Base-by-base conservation (phyloP, 1,140 invertebrate genomes). In the Centruroides sculpturatus region DNA sequence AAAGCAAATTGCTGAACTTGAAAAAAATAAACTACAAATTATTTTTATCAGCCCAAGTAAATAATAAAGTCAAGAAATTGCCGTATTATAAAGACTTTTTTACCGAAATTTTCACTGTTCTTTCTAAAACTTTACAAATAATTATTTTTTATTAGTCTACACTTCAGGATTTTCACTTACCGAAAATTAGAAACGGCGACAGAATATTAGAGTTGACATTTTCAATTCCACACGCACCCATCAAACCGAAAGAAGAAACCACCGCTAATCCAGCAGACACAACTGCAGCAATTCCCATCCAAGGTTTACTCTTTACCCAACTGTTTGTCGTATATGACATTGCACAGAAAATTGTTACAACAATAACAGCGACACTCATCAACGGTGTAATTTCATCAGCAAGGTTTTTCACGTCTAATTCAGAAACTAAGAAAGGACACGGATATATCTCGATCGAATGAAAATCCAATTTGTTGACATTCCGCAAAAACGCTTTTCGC, bases 191-290 rank as follows among this genome's bases (percentile, higher is more conserved):
- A 70, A 95, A 94, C 5, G 92, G 92, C 3, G 90, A 90, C 0
- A 91, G 89, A 56, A 94, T 80, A 74, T 94, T 93, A 61, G 96
- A 89, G n/a, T 89, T 90, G 67, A 95, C 95, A 73, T 95, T 95
- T 62, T 89, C 85, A 46, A 92, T 82, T 7, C 89, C 90, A 53
- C 85, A 78, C 74, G 93, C 92, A 72, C 91, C 86, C 61, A 91
- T 85, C 54, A 90, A 75, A 47, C 93, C 92, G 68, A 96, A 95
- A 0, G 90, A 89, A 3, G 88, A 85, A 0, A 84, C 73, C 0
- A 90, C 93, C 11, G 89, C 91, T 81, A 95, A 84, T 1, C 83
- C 83, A 23, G 23, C 23, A 23, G 23, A 23, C 23, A 23, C 23
- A 23, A 23, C 23, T 23, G 23, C 23, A 23, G 92, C 79, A n/a